Evolutionary conservation across 2,888 invertebrate genomes (phyloP).

Genomic region (Galerucella pusilla): DNA sequence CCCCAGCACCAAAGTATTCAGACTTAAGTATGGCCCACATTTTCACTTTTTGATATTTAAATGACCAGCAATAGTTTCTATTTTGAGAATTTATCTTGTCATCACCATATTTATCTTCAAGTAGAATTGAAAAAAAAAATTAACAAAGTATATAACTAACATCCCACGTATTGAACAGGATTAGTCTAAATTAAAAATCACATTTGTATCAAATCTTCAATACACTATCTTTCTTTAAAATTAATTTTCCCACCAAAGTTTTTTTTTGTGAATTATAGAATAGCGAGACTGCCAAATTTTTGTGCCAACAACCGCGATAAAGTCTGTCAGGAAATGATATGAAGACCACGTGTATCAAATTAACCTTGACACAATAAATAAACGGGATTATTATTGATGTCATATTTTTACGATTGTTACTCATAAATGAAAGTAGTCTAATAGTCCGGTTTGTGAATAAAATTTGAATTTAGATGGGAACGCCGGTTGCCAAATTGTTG

Average conservation of each 20-base stretch:
- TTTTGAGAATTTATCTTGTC: too few relatives aligned
- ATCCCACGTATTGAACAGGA: too few relatives aligned
- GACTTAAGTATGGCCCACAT: too few relatives aligned
- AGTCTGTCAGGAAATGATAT: slow-evolving; percentile 43
- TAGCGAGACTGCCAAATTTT: slow-evolving; percentile 5
- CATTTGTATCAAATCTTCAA: too few relatives aligned
- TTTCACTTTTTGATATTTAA: too few relatives aligned
- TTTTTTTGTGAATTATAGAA: slow-evolving; percentile 4
- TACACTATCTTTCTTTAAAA: not conserved
- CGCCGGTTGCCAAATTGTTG: not conserved
- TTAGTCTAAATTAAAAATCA: too few relatives aligned
- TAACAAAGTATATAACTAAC: too few relatives aligned
- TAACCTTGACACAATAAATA: slow-evolving; percentile 51
- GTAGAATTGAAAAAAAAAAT: too few relatives aligned
- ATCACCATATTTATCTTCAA: too few relatives aligned
- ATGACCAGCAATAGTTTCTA: too few relatives aligned
- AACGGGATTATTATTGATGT: slow-evolving; percentile 41
- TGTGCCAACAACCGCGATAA: slow-evolving; percentile 12
- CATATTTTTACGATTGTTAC: slow-evolving; percentile 7
- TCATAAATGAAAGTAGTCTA: not conserved
- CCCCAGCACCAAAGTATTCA: too few relatives aligned
- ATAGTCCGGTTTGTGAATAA: slow-evolving; percentile 3
- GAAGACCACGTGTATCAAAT: slow-evolving; percentile 47
- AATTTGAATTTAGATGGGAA: not conserved
- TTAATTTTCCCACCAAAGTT: not conserved